Conservation (phyloP, 2,797 vertebrate species). For the Gallinago stenura region DNA sequence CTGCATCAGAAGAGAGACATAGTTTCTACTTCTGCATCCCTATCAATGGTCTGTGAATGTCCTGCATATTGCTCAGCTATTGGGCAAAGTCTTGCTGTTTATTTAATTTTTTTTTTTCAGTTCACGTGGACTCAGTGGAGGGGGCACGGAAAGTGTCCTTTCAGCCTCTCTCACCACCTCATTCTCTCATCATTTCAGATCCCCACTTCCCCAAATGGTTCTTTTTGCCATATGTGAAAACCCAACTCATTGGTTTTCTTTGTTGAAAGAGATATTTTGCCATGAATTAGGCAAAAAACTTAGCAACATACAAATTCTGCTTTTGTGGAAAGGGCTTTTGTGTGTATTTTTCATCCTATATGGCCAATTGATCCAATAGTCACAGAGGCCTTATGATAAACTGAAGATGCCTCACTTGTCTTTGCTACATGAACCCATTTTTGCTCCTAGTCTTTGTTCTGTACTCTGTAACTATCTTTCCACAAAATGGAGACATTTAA, state of each 20-base stretch:
- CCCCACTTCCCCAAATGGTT: not conserved
- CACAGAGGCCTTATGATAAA: not conserved
- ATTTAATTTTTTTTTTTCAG: not conserved
- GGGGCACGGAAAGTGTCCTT: not conserved
- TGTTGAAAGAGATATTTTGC: not conserved
- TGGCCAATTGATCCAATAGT: not conserved
- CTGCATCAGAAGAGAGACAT: not conserved
- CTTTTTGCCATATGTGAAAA: not conserved
- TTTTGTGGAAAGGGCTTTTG: not conserved
- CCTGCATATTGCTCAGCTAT: not conserved
- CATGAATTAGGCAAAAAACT: not conserved
- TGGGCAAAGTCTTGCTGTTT: not conserved
- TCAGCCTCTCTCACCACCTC: not conserved
- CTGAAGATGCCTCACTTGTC: not conserved
- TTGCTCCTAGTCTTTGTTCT: not conserved
- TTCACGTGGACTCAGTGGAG: not conserved
- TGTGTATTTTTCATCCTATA: not conserved
- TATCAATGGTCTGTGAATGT: not conserved
- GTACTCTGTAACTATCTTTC: not conserved
- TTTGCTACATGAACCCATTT: not conserved
- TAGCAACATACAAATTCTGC: not conserved
- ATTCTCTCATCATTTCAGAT: not conserved
- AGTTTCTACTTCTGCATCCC: not conserved
- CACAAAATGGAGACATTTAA: not conserved
- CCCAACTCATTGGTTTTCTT: not conserved